Percentiles rank a stretch among this genome's conserved stretches.
These are phyloP conservation scores for Alloplasta piceator DNA, from an alignment of 2,888 invertebrate genomes.

Conservation along the genomic window DNA sequence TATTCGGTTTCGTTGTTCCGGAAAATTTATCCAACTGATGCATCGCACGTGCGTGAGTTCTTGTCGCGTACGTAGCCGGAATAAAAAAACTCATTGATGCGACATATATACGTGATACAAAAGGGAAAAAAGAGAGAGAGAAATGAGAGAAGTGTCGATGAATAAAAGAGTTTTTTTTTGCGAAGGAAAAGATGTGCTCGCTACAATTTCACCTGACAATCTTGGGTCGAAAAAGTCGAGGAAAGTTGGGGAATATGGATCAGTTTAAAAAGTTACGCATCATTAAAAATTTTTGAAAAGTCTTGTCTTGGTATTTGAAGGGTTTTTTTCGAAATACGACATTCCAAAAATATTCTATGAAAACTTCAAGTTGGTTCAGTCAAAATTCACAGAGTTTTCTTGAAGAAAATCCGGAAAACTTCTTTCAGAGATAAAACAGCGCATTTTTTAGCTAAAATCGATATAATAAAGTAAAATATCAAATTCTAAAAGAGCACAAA, in stretches of 20 bases:
- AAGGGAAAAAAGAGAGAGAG: constrained; percentile 17
- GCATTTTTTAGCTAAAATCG: too few relatives aligned
- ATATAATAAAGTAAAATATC: too few relatives aligned
- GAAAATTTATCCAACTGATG: constrained; percentile 30
- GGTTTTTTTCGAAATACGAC: too few relatives aligned
- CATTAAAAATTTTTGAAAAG: too few relatives aligned
- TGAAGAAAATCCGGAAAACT: too few relatives aligned
- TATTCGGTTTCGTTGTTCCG: constrained; percentile 3
- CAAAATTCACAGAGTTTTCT: too few relatives aligned
- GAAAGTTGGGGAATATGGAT: not conserved
- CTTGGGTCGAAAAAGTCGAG: constrained; percentile 21
- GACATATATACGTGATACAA: constrained; percentile 10
- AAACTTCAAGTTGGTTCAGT: too few relatives aligned
- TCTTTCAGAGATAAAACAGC: too few relatives aligned
- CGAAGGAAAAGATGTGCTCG: constrained; percentile 5
- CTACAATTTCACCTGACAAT: constrained; percentile 49
- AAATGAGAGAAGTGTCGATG: not conserved
- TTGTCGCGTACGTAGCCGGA: constrained; percentile 28
- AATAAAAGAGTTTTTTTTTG: constrained; percentile 1
- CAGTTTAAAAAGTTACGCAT: too few relatives aligned
- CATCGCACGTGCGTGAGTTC: constrained; percentile 38
- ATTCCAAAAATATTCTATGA: too few relatives aligned
- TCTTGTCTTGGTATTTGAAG: too few relatives aligned
- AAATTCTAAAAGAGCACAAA: too few relatives aligned
- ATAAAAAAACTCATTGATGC: constrained; percentile 33